A percentile compares a stretch with the other conserved stretches of the same genome.
Evolutionary conservation across 2,797 vertebrate genomes (phyloP).

Genomic region (Loris lydekkerianus): DNA sequence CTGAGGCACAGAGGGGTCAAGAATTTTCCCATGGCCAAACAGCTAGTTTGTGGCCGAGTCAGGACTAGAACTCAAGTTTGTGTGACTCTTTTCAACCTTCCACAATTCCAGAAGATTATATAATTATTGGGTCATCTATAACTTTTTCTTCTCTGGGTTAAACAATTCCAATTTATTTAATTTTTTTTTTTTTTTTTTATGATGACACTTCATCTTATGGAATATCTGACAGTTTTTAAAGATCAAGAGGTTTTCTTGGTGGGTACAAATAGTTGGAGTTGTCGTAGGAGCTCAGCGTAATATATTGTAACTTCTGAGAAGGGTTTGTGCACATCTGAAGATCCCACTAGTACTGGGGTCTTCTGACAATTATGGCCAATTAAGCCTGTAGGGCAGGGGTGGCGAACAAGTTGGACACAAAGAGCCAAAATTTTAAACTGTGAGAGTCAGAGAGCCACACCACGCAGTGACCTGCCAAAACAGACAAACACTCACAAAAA

Average conservation of each 20-base stretch:
- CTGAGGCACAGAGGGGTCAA: conserved; percentile 8
- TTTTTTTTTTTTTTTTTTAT: conserved; percentile 8
- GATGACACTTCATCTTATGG: background rate
- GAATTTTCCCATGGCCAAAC: background rate
- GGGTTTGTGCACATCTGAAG: background rate
- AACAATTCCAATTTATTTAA: background rate
- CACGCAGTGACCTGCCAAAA: too few relatives aligned
- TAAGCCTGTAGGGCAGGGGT: background rate
- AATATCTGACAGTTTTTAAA: conserved; percentile 11
- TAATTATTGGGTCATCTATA: background rate
- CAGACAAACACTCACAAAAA: too few relatives aligned
- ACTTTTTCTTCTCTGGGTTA: background rate
- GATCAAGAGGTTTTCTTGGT: background rate
- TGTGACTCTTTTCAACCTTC: background rate
- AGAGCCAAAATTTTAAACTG: too few relatives aligned
- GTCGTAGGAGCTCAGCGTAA: background rate
- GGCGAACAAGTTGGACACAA: too few relatives aligned
- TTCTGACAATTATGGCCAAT: background rate
- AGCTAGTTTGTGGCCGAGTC: background rate
- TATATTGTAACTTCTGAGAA: background rate
- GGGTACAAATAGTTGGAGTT: background rate
- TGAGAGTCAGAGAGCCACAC: too few relatives aligned
- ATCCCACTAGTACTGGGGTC: background rate
- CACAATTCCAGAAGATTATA: background rate
- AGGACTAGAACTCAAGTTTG: background rate